These are phyloP conservation scores for Lasiommata megera DNA, from an alignment of 2,888 invertebrate species.

Conservation along the genomic window DNA sequence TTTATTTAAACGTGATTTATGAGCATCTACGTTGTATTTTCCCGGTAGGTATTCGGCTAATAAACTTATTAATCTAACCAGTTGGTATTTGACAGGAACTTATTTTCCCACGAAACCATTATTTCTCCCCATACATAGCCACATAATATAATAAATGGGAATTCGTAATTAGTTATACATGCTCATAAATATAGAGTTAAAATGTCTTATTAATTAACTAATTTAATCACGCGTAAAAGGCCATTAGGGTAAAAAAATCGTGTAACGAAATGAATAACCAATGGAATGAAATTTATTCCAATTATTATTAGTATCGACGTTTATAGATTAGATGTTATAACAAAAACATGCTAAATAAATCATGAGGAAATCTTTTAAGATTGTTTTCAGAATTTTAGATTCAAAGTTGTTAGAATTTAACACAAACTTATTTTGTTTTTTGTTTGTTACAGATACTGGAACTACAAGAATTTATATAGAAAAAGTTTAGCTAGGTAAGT, in stretches of 20 bases:
- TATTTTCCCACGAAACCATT: background rate
- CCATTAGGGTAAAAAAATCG: too few species aligned
- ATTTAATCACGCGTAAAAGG: too few species aligned
- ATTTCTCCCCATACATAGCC: background rate
- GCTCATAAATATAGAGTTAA: too few species aligned
- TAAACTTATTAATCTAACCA: background rate
- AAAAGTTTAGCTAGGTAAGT: slow-evolving; percentile 5
- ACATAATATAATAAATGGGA: background rate
- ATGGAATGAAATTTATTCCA: too few species aligned
- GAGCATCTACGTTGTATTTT: background rate
- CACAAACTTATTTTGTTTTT: background rate
- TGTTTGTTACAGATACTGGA: slow-evolving; percentile 16
- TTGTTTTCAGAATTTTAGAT: too few species aligned
- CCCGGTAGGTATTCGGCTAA: background rate
- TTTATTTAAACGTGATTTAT: background rate
- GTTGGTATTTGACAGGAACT: background rate
- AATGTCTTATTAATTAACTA: too few species aligned
- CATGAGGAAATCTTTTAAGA: too few species aligned
- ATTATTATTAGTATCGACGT: too few species aligned
- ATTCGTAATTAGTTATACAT: background rate
- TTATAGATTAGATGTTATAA: too few species aligned
- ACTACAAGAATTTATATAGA: background rate
- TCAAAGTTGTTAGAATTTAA: too few species aligned
- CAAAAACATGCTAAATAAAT: too few species aligned
- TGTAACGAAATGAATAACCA: too few species aligned